A percentile compares a stretch with the other conserved stretches of the same genome.
Conservation (phyloP, 1,140 invertebrate species). For the Habropoda laboriosa region DNA sequence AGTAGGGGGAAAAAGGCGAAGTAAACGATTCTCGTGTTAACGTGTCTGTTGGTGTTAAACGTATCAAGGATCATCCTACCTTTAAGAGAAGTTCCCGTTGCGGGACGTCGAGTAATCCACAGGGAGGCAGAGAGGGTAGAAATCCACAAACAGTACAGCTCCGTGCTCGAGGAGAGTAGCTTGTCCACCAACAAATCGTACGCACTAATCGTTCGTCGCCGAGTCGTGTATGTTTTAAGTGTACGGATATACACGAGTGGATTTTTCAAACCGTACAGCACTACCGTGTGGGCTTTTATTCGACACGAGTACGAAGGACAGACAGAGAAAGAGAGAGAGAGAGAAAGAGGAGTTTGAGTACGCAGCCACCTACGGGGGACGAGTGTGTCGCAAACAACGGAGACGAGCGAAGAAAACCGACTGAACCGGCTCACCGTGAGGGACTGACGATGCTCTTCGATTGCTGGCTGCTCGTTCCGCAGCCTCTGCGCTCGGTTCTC, state of each 20-base stretch:
- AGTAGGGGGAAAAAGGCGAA: background rate
- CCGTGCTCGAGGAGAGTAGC: background rate
- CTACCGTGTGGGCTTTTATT: background rate
- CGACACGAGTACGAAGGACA: background rate
- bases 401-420: slow-evolving; percentile 58
- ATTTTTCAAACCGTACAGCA: background rate
- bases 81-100: slow-evolving; percentile 42
- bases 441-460: slow-evolving; percentile 69
- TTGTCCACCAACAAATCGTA: slow-evolving; percentile 56
- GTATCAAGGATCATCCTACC: slow-evolving; percentile 15
- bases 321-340: background rate
- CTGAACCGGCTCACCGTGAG: slow-evolving; percentile 72
- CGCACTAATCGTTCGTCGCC: slow-evolving; percentile 52
- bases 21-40: background rate
- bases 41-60: no score
- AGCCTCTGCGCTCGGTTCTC: slow-evolving; percentile 38
- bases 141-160: slow-evolving; percentile 44
- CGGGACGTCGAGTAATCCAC: slow-evolving; percentile 59
- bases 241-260: background rate
- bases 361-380: slow-evolving; percentile 27
- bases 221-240: no score
- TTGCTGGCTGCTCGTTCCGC: slow-evolving; percentile 29
- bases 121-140: slow-evolving; percentile 38
- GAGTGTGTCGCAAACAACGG: slow-evolving; percentile 16
- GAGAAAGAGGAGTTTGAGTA: background rate